These are phyloP conservation scores for Meiosimyza decipiens DNA, from an alignment of 2,888 invertebrate species.

Conservation along the genomic window DNA sequence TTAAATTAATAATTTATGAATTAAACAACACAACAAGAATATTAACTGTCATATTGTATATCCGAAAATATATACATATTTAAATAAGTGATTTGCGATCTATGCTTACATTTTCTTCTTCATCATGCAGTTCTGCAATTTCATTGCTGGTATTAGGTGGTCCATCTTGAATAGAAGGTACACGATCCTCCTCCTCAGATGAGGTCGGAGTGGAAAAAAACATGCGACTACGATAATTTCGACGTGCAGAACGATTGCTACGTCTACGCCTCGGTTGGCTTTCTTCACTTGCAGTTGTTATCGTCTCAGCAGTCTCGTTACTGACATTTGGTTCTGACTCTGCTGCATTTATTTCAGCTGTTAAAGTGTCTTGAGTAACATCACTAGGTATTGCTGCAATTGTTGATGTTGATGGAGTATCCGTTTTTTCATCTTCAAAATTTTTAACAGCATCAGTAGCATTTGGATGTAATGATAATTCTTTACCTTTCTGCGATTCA, in stretches of 20 bases:
- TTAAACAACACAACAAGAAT: too few species aligned
- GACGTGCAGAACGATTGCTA: not conserved
- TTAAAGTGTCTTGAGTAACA: not conserved
- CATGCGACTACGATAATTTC: slow-evolving; percentile 11
- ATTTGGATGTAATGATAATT: slow-evolving; percentile 11
- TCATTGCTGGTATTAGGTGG: slow-evolving; percentile 3
- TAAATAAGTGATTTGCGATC: too few species aligned
- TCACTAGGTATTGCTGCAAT: not conserved
- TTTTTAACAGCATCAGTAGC: not conserved
- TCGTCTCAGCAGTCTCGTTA: not conserved
- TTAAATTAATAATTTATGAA: too few species aligned
- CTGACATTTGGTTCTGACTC: not conserved
- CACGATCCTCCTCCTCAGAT: not conserved
- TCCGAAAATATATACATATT: too few species aligned
- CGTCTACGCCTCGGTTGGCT: not conserved
- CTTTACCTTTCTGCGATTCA: slow-evolving; percentile 24
- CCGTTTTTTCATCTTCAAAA: not conserved
- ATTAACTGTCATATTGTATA: too few species aligned
- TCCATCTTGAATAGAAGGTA: not conserved
- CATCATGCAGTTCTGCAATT: not conserved
- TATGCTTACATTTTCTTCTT: slow-evolving; percentile 14
- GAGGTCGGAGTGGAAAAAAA: slow-evolving; percentile 5
- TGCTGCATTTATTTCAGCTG: not conserved
- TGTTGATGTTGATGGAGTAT: not conserved
- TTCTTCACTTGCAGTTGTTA: not conserved